Base-by-base conservation (phyloP, 2,888 invertebrate genomes). In the Anorthoa munda region DNA sequence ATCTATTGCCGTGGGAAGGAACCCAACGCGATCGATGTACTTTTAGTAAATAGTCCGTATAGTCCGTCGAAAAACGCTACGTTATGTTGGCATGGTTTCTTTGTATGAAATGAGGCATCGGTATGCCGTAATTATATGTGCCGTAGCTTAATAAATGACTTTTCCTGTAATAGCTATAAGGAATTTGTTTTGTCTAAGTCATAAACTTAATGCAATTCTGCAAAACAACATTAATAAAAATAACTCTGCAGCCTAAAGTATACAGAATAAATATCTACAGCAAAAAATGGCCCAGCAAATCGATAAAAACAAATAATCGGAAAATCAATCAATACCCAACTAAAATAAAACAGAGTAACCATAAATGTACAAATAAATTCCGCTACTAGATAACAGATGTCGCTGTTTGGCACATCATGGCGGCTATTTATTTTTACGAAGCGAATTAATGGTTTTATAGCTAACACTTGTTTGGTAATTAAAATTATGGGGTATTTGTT, bases 331-430 rank as follows among this genome's bases (percentile, higher is more conserved):
- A 86, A 82, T 81, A 73, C 45, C 45, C 64, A 82, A 74, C 76
- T 79, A 79, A 87, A 85, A 85, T 82, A 86, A 87, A 86, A 76
- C 81, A 78, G 77, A 82, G 72, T 75, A 75, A 75, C 80, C 68
- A 70, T 85, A 80, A 87, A 88, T 73, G 75, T 26, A 55, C 60
- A 71, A 81, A 79, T 87, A 87, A 84, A 79, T 75, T 83, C 73
- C 64, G 68, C 75, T 75, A 83, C 76, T 81, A 74, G 69, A 82
- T 84, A 87, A 89, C 86, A 91, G 91, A 91, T 91, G 91, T 89
- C 90, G 90, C 79, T 88, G 77, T 70, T 66, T 73, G 74, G 74
- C 67, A 71, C 75, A 71, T 78, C 77, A 86, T 79, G 84, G 81
- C 77, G 80, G 70, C 59, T 87, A 87, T 90, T 89, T 91, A 86